These are phyloP conservation scores for Netelia inedita DNA, from an alignment of 2,888 invertebrate species.

Conservation along the genomic window DNA sequence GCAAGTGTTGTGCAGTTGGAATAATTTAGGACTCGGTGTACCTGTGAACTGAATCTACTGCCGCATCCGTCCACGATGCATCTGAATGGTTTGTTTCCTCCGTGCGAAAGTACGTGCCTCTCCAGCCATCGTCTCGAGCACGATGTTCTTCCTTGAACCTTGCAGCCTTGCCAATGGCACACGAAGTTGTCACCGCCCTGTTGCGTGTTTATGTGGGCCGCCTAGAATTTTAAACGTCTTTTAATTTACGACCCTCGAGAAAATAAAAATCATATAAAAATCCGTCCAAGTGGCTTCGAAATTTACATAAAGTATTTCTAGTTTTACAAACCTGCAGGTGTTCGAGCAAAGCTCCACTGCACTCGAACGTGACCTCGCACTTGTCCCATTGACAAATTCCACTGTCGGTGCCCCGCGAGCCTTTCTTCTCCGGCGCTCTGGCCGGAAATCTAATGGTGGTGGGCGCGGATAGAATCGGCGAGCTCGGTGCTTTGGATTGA, in stretches of 20 bases:
- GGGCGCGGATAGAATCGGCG: conserved; percentile 92
- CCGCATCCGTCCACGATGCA: conserved; percentile 98
- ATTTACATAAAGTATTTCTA: conserved; percentile 1
- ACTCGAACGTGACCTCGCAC: conserved; percentile 92
- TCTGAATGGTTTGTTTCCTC: conserved; percentile 96
- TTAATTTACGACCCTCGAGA: conserved; percentile 20
- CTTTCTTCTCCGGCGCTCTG: conserved; percentile 80
- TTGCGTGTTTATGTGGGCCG: conserved; percentile 94
- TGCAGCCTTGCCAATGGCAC: conserved; percentile 97
- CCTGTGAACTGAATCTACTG: conserved; percentile 94
- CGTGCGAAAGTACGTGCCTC: conserved; percentile 95
- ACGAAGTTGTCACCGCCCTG: conserved; percentile 93
- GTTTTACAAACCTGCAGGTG: conserved; percentile 91
- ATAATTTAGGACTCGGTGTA: conserved; percentile 84
- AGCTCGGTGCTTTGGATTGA: conserved; percentile 84
- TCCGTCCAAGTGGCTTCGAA: neutral
- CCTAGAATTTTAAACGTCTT: conserved; percentile 84
- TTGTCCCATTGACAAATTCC: conserved; percentile 93
- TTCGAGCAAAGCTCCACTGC: conserved; percentile 93
- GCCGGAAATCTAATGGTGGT: conserved; percentile 93
- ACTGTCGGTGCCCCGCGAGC: conserved; percentile 84
- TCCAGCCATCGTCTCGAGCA: conserved; percentile 97
- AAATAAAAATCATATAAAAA: neutral
- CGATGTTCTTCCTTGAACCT: conserved; percentile 96
- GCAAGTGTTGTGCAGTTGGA: conserved; percentile 34